Evolutionary conservation across 2,797 vertebrate genomes (phyloP), one percentile per base, ranked within the genome.

Genomic region (Aplochiton taeniatus): DNA sequence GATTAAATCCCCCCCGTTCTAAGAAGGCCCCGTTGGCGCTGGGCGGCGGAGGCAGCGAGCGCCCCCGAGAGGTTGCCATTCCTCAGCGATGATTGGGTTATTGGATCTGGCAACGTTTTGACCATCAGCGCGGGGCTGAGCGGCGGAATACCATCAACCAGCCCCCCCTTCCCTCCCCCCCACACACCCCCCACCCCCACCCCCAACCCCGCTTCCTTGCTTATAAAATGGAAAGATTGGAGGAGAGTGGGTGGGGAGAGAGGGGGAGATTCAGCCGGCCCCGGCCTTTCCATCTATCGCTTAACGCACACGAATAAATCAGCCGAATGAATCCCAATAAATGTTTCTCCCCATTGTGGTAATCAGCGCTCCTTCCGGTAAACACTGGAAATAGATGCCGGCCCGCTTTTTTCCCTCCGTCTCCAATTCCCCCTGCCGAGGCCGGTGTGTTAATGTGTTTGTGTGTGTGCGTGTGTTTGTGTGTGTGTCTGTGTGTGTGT

Each of bases 1-100:
- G 87, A 91, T 92, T 88, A 88, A 87, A 90, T 84, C 83, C 75
- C 72, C 75, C 72, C 64, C 69, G 58, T 84, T 75, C 80, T 66
- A 66, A 85, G 84, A 78, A 9, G 42, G 66, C 70, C 76, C 79
- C 65, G 0, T 72, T 77, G 80, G 82, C 79, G 71, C 73, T 69
- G 71, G 31, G 9, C 63, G 73, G 65, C 65, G 50, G 69, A 79
- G 68, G 70, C 63, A 61, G 58, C 19, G 68, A 59, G 70, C 59
- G 71, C 76, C 84, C n/a, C 87, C 83, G 58, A 73, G 82, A 84
- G 81, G 81, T 88, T 78, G 66, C 76, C 78, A 85, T 89, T 87
- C 85, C 76, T 89, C 84, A 85, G 66, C 11, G 0, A 58, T 74
- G 84, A 88, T 85, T 84, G 76, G 71, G 81, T 85, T 83, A 88